Base-by-base conservation (phyloP, 2,797 vertebrate genomes). In the Chromobotia macracanthus region DNA sequence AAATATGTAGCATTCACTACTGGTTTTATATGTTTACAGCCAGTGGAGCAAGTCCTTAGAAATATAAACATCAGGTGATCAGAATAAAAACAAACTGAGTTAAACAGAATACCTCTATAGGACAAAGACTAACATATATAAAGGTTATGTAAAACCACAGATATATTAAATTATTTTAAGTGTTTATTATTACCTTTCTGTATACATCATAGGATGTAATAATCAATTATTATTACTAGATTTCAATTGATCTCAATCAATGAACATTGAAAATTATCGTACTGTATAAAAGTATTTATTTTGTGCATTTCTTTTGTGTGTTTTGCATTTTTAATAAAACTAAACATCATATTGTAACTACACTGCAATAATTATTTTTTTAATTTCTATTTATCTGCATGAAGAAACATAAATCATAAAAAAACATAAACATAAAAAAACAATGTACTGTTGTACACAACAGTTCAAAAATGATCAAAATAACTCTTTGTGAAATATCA, bases 1-100 rank as follows among this genome's bases (percentile, higher is more conserved):
- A 87, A 88, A 90, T 61, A 70, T 38, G 53, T 31, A 67, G 80
- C 53, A 19, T 61, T 78, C 21, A 53, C 77, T 68, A 71, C 55
- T 72, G 76, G 77, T 81, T 82, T 82, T 64, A 82, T 80, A 83
- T 35, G 41, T 38, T 60, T 56, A 28, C 71, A 75, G 60, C 35
- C 9, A 73, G 69, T 64, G 35, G 50, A 70, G 65, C 46, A 16
- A 68, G 75, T 25, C 15, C 35, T 16, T 44, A 69, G 19, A 35
- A 44, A 31, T 19, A 75, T 56, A 50, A 41, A 19, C 51, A 19
- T n/a, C 16, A 48, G 46, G 46, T 15, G 2, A 35, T 35, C 31
- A 35, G 31, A 35, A 35, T 35, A 35, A 35, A 35, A 35, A 35
- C 6, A 35, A 35, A 35, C 31, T 6, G 2, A 35, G 6, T 35